A percentile compares a stretch with the other conserved stretches of the same genome.
Evolutionary conservation across 2,888 invertebrate genomes (phyloP).

Genomic region (Lasioglossum villosulum): DNA sequence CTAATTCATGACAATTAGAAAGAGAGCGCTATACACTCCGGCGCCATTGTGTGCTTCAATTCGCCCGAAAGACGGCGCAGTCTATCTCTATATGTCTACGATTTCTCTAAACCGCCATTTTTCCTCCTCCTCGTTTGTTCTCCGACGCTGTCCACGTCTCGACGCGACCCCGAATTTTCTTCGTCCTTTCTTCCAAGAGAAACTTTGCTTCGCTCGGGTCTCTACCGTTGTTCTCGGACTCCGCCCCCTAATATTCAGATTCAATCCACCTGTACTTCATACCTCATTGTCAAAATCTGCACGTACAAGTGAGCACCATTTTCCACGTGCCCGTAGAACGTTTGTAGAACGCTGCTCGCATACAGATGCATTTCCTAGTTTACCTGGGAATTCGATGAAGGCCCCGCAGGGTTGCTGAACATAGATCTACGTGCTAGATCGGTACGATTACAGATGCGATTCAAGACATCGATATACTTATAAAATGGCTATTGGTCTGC

Average conservation of each 20-base stretch:
- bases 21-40: too few species aligned
- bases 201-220: neutral
- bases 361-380: slow-evolving; percentile 12
- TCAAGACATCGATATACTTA: neutral
- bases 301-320: slow-evolving; percentile 13
- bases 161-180: neutral
- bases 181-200: neutral
- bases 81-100: too few species aligned
- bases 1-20: too few species aligned
- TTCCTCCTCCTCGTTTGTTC: neutral
- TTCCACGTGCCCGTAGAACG: neutral
- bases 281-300: slow-evolving; percentile 17
- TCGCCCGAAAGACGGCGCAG: too few species aligned
- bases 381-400: neutral
- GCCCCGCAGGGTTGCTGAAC: neutral
- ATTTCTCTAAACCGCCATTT: neutral
- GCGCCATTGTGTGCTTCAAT: too few species aligned
- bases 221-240: neutral
- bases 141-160: neutral
- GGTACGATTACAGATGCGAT: neutral
- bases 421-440: neutral
- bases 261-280: neutral
- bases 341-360: slow-evolving; percentile 13
- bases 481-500: neutral
- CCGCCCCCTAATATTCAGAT: neutral